Conservation (phyloP, 1,140 invertebrate species). For the Drosophila lini region DNA sequence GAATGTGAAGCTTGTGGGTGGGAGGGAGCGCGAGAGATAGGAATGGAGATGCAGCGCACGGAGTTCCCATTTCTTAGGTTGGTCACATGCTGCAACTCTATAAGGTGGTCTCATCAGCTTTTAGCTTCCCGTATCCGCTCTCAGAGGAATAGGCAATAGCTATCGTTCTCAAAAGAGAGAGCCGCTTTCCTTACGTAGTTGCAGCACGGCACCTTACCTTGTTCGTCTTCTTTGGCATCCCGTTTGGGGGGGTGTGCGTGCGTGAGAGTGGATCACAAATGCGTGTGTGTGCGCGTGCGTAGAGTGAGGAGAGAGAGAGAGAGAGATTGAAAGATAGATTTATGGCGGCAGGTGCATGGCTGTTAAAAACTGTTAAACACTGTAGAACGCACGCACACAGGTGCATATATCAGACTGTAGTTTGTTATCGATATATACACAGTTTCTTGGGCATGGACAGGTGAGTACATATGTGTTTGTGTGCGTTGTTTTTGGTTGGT, state of each 20-base stretch:
- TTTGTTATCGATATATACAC: conserved; percentile 53
- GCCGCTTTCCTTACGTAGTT: neutral
- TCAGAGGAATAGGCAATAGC: neutral
- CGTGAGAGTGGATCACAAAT: conserved; percentile 28
- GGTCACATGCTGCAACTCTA: neutral
- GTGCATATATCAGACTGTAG: conserved; percentile 34
- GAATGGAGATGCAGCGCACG: conserved; percentile 10
- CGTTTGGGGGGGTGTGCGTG: neutral
- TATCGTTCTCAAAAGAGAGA: neutral
- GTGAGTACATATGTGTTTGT: conserved; percentile 25
- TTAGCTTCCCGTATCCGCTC: neutral
- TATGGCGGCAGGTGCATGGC: conserved; percentile 44
- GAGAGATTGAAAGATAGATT: conserved; percentile 12
- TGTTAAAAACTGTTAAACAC: conserved; percentile 48
- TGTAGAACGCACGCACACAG: conserved; percentile 40
- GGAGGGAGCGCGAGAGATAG: neutral
- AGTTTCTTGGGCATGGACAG: conserved; percentile 21
- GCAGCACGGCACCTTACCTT: conserved; percentile 8
- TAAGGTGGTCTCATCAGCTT: neutral
- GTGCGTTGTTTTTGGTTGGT: conserved; percentile 21
- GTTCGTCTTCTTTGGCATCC: conserved; percentile 16
- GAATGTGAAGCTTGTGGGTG: conserved; percentile 4
- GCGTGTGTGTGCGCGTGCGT: conserved; percentile 33
- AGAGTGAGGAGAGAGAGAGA: conserved; percentile 4
- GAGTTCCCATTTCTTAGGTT: neutral